Conservation (phyloP, 1,140 invertebrate species). For the Rhopalosiphum maidis region DNA sequence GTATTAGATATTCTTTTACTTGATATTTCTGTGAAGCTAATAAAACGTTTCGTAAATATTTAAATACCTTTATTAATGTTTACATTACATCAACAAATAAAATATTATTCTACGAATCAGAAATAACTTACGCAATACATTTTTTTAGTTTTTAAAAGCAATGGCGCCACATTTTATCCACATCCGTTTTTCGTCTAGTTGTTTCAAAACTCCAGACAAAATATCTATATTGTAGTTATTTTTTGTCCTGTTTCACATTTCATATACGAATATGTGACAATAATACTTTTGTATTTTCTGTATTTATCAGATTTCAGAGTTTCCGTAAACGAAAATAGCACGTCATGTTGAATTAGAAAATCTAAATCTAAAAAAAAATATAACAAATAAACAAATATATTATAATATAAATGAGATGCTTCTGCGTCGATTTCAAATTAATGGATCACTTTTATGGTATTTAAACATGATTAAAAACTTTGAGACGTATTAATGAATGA, state of each 20-base stretch:
- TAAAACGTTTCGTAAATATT: neutral
- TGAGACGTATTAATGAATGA: neutral
- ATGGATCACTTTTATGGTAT: neutral
- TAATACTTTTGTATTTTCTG: neutral
- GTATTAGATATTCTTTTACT: neutral
- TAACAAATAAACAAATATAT: neutral
- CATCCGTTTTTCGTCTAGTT: slow-evolving; percentile 7
- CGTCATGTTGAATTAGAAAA: neutral
- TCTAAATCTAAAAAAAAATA: neutral
- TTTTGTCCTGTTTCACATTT: neutral
- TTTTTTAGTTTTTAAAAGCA: slow-evolving; percentile 24
- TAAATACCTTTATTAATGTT: neutral
- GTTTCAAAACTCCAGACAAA: neutral
- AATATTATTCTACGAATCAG: neutral
- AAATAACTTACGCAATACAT: neutral
- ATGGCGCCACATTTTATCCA: neutral
- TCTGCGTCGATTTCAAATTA: neutral
- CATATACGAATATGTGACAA: neutral
- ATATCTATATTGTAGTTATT: neutral
- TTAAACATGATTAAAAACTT: neutral
- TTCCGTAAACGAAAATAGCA: neutral
- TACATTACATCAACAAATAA: neutral
- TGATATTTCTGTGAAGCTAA: neutral
- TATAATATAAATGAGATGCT: neutral
- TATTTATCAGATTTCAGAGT: neutral